Evolutionary conservation across 2,797 vertebrate genomes (phyloP), one percentile per base, ranked within the genome.

Genomic region (Microchirus variegatus): DNA sequence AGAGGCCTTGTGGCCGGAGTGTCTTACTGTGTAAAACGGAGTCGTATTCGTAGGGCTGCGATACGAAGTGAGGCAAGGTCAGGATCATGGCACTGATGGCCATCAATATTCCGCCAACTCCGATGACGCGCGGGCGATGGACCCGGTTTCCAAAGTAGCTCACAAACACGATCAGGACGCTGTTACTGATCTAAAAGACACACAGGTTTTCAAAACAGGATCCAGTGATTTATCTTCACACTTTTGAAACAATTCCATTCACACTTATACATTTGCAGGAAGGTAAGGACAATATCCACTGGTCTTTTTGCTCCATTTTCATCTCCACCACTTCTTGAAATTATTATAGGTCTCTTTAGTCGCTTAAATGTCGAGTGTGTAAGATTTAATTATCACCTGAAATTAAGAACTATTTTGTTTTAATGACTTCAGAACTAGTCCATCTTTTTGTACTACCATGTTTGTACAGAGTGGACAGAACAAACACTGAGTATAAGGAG

Each of bases 121-220:
- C 98, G 0, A 99, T 99, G 31, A 96, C 1, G 3, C 95, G 91
- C 0, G 98, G 98, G 5, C 98, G 95, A 81, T 99, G 95, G 10
- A 98, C 93, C 0, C 96, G 90, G 59, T 93, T 94, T 70, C 98
- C 98, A 0, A 99, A 95, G 91, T 99, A 99, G 92, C 97, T 99
- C 79, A 99, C 93, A 0, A 99, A 99, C 80, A 96, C 93, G 60
- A 99, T 99, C 79, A 99, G 93, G 52, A 93, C 66, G 9, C 95
- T 90, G 18, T 99, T 99, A 76, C 97, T 95, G 3, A 98, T 90
- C 98, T 99, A 73, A 31, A 58, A 72, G 47, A 70, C 10, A 61
- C 9, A 59, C 5, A 18, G 0, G 15, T 7, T 9, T 61, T 9
- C n/a, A n/a, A 68, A 15, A 63, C 1, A 59, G 38, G 54, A 51